Evolutionary conservation across 2,888 invertebrate species (phyloP).

Genomic region (Lycia hirtaria): DNA sequence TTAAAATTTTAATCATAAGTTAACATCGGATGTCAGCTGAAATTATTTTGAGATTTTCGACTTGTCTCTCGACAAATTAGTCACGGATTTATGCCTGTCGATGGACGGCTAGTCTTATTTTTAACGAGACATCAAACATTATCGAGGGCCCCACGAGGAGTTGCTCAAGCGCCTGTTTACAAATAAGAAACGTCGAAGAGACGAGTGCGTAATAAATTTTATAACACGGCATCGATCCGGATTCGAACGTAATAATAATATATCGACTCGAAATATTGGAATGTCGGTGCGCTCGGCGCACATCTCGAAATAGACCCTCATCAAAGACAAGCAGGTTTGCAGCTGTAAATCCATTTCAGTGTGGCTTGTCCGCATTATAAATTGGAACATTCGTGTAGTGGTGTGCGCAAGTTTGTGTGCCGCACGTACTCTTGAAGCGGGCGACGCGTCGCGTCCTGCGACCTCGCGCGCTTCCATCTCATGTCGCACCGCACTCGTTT

Average conservation of each 20-base stretch:
- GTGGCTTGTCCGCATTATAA: conserved; percentile 84
- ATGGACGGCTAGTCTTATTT: conserved; percentile 79
- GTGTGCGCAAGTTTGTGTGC: conserved; percentile 52
- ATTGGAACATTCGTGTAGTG: conserved; percentile 67
- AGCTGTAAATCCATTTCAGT: conserved; percentile 85
- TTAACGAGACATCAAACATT: conserved; percentile 84
- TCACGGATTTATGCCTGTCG: conserved; percentile 78
- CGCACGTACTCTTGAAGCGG: conserved; percentile 50
- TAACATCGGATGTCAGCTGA: conserved; percentile 60
- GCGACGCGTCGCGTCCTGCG: conserved; percentile 57
- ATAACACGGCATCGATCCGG: conserved; percentile 80
- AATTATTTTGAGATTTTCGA: conserved; percentile 71
- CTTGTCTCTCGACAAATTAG: conserved; percentile 82
- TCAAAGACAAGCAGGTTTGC: conserved; percentile 85
- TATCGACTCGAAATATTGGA: conserved; percentile 82
- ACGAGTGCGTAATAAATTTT: conserved; percentile 84
- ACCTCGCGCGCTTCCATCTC: conserved; percentile 63
- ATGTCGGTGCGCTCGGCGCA: conserved; percentile 80
- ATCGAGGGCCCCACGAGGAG: conserved; percentile 66
- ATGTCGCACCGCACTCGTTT: conserved; percentile 71
- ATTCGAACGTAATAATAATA: conserved; percentile 84
- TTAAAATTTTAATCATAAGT: conserved; percentile 77
- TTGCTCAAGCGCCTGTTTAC: conserved; percentile 81
- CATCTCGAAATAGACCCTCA: conserved; percentile 83
- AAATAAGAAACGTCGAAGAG: conserved; percentile 78